Evolutionary conservation across 2,113 vertebrate genomes (phyloP), one percentile per base, ranked within the genome.

Genomic region (Calyptommatus sinebrachiatus): DNA sequence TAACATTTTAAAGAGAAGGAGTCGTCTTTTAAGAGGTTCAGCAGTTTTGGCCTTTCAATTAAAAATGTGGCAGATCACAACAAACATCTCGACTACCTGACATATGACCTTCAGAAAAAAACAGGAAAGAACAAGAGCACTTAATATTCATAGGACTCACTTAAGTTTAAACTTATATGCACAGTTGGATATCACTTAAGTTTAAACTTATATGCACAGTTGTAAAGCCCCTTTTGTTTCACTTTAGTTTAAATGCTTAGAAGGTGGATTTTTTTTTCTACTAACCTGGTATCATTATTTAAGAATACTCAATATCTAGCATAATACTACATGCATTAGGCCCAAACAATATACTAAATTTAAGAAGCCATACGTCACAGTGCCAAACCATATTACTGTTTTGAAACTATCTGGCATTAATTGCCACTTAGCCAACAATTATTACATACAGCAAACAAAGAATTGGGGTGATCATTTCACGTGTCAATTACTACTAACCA

Each of bases 41-140:
- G 65, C 65, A 57, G 28, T 3, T 45, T 68, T 68, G 76, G 53
- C 65, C 76, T 69, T 77, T 68, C 76, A 77, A 77, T 77, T 77
- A 77, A 77, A 77, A 48, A 65, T 68, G 76, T 24, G 9, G 41
- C 28, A 69, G 46, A 77, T 68, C 76, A 35, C 65, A 35, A 48
- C 53, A 48, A 68, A 68, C 48, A 50, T 77, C 65, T 77, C 65
- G 67, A 65, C 53, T 48, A 68, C 63, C 28, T 77, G 46, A 20
- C 9, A 31, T 50, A 77, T 53, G n/a, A 53, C 75, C 63, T 77
- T 21, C 75, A 77, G 21, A 50, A 77, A 50, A 67, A 77, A 50
- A n/a, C 50, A 77, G 9, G 31, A 48, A 73, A 35, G 63, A 31
- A 77, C 46, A 16, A 46, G 11, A 66, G 41, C 21, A 67, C 45